Evolutionary conservation across 2,888 invertebrate genomes (phyloP).

Genomic region (Diachrysia chrysitis): DNA sequence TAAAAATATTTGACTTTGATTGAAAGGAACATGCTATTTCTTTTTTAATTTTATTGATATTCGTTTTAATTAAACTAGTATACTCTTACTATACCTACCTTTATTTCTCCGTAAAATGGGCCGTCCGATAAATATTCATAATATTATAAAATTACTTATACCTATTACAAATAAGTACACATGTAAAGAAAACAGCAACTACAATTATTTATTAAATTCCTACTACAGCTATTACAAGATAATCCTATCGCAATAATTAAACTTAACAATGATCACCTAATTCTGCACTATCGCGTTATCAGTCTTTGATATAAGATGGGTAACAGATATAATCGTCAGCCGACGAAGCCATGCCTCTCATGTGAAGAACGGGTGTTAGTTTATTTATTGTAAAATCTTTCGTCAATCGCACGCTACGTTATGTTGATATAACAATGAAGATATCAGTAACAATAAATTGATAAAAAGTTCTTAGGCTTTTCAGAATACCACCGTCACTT

Average conservation of each 20-base stretch:
- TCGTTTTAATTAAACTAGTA: no score
- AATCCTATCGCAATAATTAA: constrained; percentile 3
- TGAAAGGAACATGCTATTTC: no score
- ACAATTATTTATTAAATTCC: no score
- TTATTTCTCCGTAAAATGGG: no score
- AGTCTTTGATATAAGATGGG: constrained; percentile 28
- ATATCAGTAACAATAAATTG: background rate
- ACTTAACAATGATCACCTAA: background rate
- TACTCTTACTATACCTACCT: no score
- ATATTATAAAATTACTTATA: no score
- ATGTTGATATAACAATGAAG: background rate
- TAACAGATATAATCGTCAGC: constrained; percentile 34
- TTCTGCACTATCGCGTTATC: constrained; percentile 23
- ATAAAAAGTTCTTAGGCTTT: background rate
- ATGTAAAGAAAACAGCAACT: no score
- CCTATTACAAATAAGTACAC: no score
- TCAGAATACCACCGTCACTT: background rate
- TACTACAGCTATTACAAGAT: background rate
- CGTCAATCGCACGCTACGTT: constrained; percentile 1
- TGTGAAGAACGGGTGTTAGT: constrained; percentile 27
- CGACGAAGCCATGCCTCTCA: constrained; percentile 18
- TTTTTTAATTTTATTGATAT: no score
- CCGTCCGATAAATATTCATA: no score
- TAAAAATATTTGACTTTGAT: no score
- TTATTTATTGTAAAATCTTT: constrained; percentile 14